Conservation (phyloP, 1,140 invertebrate genomes). For the Drosophila saltans region DNA sequence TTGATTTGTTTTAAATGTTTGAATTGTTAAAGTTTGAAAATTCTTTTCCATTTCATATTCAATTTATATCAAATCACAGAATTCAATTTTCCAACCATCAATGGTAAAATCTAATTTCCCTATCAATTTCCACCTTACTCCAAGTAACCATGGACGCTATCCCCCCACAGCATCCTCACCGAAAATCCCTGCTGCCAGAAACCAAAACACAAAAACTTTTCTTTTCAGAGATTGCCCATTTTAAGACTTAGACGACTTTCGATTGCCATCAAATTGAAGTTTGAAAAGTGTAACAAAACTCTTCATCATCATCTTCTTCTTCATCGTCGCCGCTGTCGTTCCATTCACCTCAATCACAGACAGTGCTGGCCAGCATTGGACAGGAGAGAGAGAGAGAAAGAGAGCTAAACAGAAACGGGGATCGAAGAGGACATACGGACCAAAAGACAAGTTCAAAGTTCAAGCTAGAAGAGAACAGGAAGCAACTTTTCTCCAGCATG, state of each 20-base stretch:
- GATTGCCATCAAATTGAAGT: conserved; percentile 12
- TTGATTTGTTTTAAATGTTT: conserved; percentile 17
- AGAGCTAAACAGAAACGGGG: not conserved
- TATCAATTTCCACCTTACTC: conserved; percentile 17
- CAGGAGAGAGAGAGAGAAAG: not conserved
- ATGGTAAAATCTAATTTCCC: conserved; percentile 8
- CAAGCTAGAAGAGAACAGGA: conserved; percentile 24
- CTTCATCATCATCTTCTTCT: not conserved
- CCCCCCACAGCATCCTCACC: not conserved
- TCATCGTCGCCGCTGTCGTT: not conserved
- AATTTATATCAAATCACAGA: conserved; percentile 19
- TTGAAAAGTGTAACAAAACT: conserved; percentile 14
- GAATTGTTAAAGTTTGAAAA: conserved; percentile 16
- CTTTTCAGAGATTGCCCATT: conserved; percentile 17
- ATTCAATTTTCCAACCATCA: conserved; percentile 3
- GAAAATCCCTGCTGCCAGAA: not conserved
- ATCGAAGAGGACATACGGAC: not conserved
- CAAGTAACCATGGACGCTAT: not conserved
- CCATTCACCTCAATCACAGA: not conserved
- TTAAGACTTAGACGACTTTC: conserved; percentile 11
- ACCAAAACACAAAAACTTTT: conserved; percentile 8
- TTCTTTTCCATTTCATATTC: conserved; percentile 4
- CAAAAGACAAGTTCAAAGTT: conserved; percentile 38
- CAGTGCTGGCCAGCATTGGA: not conserved
- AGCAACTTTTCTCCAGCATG: conserved; percentile 45